Percentiles rank a stretch among this genome's conserved stretches.
phyloP scores from a whole-genome alignment of 2,113 vertebrate species.

The Andinoacara biseriatus region DNA sequence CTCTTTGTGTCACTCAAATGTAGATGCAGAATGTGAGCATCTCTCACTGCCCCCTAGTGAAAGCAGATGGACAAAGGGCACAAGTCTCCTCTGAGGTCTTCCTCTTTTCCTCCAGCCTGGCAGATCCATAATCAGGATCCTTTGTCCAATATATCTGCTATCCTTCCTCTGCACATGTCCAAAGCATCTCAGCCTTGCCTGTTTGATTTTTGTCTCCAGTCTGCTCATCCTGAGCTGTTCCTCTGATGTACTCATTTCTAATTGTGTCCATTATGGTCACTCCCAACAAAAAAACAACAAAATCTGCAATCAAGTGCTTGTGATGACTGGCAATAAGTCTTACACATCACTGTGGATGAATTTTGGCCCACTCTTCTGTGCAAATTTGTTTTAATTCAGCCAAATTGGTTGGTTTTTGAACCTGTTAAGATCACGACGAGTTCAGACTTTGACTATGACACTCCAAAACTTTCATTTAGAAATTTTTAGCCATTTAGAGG shows the following conservation, averaged over 20 bases:
- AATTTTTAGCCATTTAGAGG: too few relatives aligned
- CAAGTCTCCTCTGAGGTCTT: not conserved
- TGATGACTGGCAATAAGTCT: too few relatives aligned
- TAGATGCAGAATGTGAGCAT: not conserved
- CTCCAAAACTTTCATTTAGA: too few relatives aligned
- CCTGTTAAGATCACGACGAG: too few relatives aligned
- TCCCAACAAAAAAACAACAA: not conserved
- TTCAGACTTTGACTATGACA: too few relatives aligned
- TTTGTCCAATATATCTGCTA: not conserved
- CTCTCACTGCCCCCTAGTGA: slow-evolving; percentile 58
- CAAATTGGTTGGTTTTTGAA: too few relatives aligned
- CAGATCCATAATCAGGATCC: not conserved
- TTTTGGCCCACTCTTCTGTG: too few relatives aligned
- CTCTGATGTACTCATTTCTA: too few relatives aligned
- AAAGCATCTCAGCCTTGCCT: not conserved
- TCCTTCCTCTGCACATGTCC: not conserved
- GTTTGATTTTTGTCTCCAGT: not conserved
- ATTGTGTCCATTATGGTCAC: not conserved
- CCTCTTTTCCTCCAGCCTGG: not conserved
- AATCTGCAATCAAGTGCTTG: too few relatives aligned
- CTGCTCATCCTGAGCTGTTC: too few relatives aligned
- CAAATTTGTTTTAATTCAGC: too few relatives aligned
- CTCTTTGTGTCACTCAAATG: not conserved
- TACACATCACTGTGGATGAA: too few relatives aligned
- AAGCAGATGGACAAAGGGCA: not conserved